Percentiles rank a stretch among this genome's conserved stretches.
phyloP scores from a whole-genome alignment of 1,140 invertebrate genomes.

The Pissodes strobi region DNA sequence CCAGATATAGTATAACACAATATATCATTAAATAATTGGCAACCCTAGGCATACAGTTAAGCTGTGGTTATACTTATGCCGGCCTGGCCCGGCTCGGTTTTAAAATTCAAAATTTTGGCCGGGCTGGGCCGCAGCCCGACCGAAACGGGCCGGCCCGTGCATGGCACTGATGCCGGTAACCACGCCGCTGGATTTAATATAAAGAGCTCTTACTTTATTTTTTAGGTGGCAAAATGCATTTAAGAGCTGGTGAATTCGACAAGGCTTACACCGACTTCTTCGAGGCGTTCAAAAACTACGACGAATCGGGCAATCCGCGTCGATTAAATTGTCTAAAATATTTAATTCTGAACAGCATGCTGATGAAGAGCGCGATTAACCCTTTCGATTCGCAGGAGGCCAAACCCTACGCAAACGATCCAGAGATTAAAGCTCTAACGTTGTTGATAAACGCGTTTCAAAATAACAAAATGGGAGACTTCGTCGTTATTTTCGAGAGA shows the following conservation, averaged over 20 bases:
- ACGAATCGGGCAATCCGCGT: constrained; percentile 95
- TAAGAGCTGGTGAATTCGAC: constrained; percentile 96
- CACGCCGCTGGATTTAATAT: too few species aligned
- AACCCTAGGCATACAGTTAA: too few species aligned
- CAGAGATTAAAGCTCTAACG: constrained; percentile 98
- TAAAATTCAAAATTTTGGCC: too few species aligned
- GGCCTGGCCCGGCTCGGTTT: too few species aligned
- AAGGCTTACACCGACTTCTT: constrained; percentile 97
- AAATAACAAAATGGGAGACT: constrained; percentile 98
- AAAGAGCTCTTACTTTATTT: too few species aligned
- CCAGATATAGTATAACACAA: too few species aligned
- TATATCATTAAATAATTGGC: too few species aligned
- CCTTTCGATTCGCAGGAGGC: constrained; percentile 99
- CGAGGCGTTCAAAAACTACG: constrained; percentile 99
- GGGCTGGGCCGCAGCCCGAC: too few species aligned
- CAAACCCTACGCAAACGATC: constrained; percentile 98
- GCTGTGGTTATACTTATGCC: too few species aligned
- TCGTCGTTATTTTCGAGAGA: constrained; percentile 93
- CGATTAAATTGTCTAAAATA: constrained; percentile 99
- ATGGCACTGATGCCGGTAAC: too few species aligned
- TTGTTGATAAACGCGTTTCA: constrained; percentile 97
- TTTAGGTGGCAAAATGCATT: constrained; percentile 96
- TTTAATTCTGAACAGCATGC: constrained; percentile 97
- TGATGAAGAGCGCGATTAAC: constrained; percentile 98
- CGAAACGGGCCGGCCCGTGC: too few species aligned